Percentiles rank a stretch among this genome's conserved stretches.
Evolutionary conservation across 2,888 invertebrate genomes (phyloP).

Genomic region (Invenusta paracnida): DNA sequence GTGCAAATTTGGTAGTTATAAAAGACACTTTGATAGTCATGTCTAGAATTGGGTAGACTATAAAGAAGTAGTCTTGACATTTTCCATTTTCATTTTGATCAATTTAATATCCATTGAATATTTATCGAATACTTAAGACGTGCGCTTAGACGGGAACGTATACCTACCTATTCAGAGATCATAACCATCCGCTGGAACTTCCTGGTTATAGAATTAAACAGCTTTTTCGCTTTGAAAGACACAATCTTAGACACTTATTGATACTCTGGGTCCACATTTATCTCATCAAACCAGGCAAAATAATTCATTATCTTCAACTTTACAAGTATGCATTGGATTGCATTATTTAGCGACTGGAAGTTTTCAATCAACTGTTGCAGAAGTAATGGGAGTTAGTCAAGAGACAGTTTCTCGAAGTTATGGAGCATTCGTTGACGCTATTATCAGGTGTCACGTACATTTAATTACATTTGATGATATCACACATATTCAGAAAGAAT

Average conservation of each 20-base stretch:
- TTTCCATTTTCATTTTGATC: background rate
- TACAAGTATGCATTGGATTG: too few species aligned
- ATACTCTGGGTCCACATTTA: background rate
- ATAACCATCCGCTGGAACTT: background rate
- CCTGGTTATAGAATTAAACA: background rate
- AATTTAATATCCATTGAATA: too few species aligned
- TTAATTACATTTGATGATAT: background rate
- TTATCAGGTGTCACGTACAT: background rate
- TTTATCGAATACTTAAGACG: too few species aligned
- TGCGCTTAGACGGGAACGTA: too few species aligned
- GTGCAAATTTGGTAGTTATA: background rate
- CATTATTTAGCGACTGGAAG: too few species aligned
- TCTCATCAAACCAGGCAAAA: background rate
- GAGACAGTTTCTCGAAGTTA: background rate
- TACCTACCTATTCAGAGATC: too few species aligned
- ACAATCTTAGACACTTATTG: background rate
- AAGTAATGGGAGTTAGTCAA: background rate
- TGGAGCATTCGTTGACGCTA: background rate
- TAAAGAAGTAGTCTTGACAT: background rate
- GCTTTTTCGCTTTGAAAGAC: background rate
- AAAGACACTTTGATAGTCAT: background rate
- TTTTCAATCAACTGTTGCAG: background rate
- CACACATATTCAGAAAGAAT: background rate
- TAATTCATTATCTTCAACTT: background rate
- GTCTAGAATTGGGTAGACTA: background rate